Percentiles rank a stretch among this genome's conserved stretches.
phyloP scores from a whole-genome alignment of 2,113 vertebrate genomes.

The Axis porcinus region DNA sequence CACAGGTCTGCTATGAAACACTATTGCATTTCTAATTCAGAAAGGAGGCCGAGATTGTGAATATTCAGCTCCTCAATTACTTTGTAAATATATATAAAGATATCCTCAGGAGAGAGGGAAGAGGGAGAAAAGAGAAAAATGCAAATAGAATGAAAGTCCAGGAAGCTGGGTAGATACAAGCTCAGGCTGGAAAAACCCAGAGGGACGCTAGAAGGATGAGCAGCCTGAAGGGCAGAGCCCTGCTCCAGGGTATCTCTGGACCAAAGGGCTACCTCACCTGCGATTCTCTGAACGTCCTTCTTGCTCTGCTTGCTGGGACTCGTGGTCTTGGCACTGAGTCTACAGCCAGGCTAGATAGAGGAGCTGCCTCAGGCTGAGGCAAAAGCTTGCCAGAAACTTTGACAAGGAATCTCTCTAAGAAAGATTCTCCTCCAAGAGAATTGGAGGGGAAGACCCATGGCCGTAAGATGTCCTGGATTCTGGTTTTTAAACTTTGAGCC shows the following conservation, averaged over 20 bases:
- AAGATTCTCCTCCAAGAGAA: neutral
- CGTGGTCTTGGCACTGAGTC: neutral
- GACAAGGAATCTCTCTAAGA: neutral
- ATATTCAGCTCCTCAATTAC: neutral
- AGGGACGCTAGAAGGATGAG: neutral
- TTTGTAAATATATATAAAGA: neutral
- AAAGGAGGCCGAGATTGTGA: neutral
- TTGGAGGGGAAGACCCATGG: neutral
- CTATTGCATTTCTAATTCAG: neutral
- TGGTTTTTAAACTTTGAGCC: neutral
- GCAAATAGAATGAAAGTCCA: neutral
- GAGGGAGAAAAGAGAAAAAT: neutral
- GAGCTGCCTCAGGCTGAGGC: neutral
- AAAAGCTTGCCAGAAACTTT: neutral
- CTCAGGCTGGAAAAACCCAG: neutral
- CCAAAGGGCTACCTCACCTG: neutral
- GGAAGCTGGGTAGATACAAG: neutral
- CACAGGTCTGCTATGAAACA: neutral
- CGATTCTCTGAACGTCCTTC: neutral
- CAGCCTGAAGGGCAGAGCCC: neutral
- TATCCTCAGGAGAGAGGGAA: neutral
- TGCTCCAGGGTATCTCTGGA: neutral
- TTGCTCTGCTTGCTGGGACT: neutral
- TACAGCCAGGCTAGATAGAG: neutral
- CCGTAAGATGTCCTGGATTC: neutral